Base-by-base conservation (phyloP, 2,888 invertebrate genomes). In the Nowickia ferox region DNA sequence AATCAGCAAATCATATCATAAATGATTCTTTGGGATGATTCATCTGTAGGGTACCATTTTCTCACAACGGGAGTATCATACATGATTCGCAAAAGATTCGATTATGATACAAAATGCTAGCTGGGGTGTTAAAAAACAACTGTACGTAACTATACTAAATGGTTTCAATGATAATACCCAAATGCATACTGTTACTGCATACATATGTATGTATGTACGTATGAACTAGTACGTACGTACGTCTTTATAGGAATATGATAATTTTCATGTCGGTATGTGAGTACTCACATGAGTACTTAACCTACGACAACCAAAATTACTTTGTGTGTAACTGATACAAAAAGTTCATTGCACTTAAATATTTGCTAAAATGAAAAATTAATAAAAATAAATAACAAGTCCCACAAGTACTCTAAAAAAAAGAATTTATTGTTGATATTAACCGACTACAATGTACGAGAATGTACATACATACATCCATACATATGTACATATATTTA, bases 251-350 rank as follows among this genome's bases (percentile, higher is more conserved):
- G 55, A 61, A 17, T 61, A 38, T 68, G 68, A 75, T 61, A 59
- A 75, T 75, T 63, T 74, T 40, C 17, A 44, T 83, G 66, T 38
- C 11, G 59, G 57, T 66, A 44, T 30, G 46, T 74, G 76, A 55
- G 48, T 48, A 68, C 69, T 19, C 46, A 68, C 59, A 42, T 78
- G 48, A 77, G 55, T 69, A 76, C 81, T 76, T 79, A 84, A 86
- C 85, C 85, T 86, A 86, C 83, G 83, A 83, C 78, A 86, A 86
- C 85, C 83, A 65, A 86, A 86, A 83, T 83, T 86, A 82, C 59
- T 79, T 82, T 85, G 82, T 86, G 75, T 61, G 65, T 51, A 74
- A 63, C 48, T 72, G 19, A 81, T 85, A 81, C 61, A 63, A 75
- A 30, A 82, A 66, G 85, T 86, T 86, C 83, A 83, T 71, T 86